phyloP scores from a whole-genome alignment of 2,888 invertebrate genomes.

The Gonocerus acuteangulatus region DNA sequence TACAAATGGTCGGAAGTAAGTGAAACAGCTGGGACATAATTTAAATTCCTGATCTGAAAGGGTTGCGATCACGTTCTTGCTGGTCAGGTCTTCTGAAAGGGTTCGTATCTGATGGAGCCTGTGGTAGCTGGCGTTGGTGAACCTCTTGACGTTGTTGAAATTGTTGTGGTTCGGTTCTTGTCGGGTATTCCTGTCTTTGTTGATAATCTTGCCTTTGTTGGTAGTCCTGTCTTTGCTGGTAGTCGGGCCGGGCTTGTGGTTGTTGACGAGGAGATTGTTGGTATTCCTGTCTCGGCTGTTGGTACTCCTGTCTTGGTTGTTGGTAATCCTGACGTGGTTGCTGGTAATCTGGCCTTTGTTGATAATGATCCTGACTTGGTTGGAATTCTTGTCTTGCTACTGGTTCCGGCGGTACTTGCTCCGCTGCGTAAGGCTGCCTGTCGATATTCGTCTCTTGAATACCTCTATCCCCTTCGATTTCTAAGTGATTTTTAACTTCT shows the following conservation, averaged over 20 bases:
- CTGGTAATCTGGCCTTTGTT: conserved; percentile 29
- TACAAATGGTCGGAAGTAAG: background rate
- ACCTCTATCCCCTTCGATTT: conserved; percentile 48
- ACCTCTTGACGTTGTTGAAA: conserved; percentile 22
- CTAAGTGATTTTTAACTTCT: conserved; percentile 71
- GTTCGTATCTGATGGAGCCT: conserved; percentile 42
- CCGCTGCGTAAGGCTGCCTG: conserved; percentile 10
- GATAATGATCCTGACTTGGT: conserved; percentile 6
- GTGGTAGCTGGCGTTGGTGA: conserved; percentile 43
- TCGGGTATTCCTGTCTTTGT: background rate
- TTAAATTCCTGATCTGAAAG: conserved; percentile 59
- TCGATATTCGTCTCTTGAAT: conserved; percentile 62
- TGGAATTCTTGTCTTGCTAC: background rate
- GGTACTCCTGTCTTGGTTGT: conserved; percentile 22
- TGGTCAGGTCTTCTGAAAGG: conserved; percentile 48
- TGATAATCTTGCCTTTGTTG: conserved; percentile 34
- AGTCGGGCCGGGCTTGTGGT: conserved; percentile 18
- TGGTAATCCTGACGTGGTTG: conserved; percentile 26
- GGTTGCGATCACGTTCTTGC: conserved; percentile 53
- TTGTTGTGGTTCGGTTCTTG: background rate
- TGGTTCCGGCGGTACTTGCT: background rate
- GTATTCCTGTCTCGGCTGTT: conserved; percentile 3
- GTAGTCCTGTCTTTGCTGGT: conserved; percentile 13
- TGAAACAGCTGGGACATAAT: background rate
- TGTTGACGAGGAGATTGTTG: conserved; percentile 17